Percentiles rank a stretch among this genome's conserved stretches.
Evolutionary conservation across 1,140 invertebrate species (phyloP).

Genomic region (Drosophila arizonae): DNA sequence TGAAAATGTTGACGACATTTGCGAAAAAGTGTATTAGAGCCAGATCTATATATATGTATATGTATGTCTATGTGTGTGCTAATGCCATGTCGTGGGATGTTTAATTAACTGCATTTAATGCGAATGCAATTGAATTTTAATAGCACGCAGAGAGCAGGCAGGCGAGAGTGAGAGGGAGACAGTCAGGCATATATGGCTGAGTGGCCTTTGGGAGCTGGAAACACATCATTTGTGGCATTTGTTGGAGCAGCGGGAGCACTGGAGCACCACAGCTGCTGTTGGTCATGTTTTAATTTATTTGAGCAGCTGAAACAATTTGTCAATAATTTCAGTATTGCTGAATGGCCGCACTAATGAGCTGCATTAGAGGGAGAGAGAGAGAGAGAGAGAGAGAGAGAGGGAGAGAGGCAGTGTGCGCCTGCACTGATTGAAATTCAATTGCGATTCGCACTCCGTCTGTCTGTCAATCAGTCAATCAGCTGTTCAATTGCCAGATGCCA

Average conservation of each 20-base stretch:
- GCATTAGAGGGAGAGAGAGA: slow-evolving; percentile 5
- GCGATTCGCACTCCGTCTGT: slow-evolving; percentile 21
- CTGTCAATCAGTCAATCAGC: slow-evolving; percentile 47
- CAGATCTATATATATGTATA: background rate
- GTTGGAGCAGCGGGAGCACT: background rate
- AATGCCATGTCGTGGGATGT: slow-evolving; percentile 17
- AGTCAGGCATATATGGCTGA: too few species aligned
- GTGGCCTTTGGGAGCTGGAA: slow-evolving; percentile 14
- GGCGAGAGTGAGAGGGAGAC: background rate
- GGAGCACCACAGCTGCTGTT: background rate
- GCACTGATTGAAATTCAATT: slow-evolving; percentile 72
- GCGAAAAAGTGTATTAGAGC: background rate
- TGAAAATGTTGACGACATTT: slow-evolving; percentile 8
- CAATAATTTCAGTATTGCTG: slow-evolving; percentile 43
- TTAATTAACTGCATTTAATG: slow-evolving; percentile 49
- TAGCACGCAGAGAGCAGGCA: slow-evolving; percentile 12
- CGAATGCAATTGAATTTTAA: slow-evolving; percentile 41
- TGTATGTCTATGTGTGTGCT: background rate
- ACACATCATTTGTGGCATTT: slow-evolving; percentile 26
- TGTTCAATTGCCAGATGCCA: slow-evolving; percentile 1
- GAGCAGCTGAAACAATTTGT: slow-evolving; percentile 44
- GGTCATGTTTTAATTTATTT: slow-evolving; percentile 45
- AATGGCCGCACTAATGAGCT: slow-evolving; percentile 69
- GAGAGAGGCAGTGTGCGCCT: background rate
- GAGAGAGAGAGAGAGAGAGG: background rate